A percentile compares a stretch with the other conserved stretches of the same genome.
Conservation (phyloP, 2,888 invertebrate species). For the Cephus nigrinus region DNA sequence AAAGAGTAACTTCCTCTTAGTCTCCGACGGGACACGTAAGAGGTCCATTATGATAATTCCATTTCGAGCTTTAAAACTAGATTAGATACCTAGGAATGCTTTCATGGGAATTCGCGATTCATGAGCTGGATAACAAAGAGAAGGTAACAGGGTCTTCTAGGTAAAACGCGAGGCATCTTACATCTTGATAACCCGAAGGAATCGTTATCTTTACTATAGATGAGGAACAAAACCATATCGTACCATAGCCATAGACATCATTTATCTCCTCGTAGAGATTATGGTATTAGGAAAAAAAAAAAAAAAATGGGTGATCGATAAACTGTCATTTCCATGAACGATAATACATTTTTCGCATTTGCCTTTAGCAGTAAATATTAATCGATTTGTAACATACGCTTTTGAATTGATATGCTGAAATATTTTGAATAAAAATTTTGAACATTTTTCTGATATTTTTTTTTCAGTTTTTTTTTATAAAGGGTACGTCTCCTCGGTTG, state of each 20-base stretch:
- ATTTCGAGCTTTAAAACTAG: slow-evolving; percentile 16
- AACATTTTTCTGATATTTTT: background rate
- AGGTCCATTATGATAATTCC: slow-evolving; percentile 36
- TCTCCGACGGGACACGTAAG: slow-evolving; percentile 11
- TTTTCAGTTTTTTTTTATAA: background rate
- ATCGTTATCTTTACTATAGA: background rate
- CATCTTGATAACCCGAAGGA: background rate
- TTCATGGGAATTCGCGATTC: background rate
- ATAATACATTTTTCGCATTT: background rate
- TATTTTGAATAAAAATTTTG: background rate
- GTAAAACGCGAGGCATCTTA: background rate
- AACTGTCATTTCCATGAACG: background rate
- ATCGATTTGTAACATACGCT: background rate
- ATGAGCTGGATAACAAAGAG: background rate
- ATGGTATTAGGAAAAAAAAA: background rate
- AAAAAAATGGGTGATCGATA: background rate
- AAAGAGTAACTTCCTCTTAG: background rate
- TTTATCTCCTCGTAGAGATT: background rate
- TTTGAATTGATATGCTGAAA: background rate
- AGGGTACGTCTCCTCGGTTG: background rate
- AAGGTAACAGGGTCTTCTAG: background rate
- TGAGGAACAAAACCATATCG: background rate
- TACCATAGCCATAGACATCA: background rate
- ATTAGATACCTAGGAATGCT: slow-evolving; percentile 18
- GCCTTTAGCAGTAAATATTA: background rate